Evolutionary conservation across 2,113 vertebrate genomes (phyloP).

Genomic region (Alligator mississippiensis): DNA sequence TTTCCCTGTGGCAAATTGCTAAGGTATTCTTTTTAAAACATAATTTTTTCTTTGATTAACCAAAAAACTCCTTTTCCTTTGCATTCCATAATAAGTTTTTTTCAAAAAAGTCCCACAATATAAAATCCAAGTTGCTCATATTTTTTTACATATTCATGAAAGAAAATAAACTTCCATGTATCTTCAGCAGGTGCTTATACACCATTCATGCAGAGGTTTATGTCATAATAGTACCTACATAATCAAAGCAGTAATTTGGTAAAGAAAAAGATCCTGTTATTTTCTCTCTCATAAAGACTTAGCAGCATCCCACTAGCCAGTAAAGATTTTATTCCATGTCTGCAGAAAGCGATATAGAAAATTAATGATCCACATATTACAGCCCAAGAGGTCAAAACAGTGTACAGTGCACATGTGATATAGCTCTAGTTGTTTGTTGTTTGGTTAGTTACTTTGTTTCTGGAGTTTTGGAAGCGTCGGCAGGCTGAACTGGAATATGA

Average conservation of each 20-base stretch:
- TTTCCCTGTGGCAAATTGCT: neutral
- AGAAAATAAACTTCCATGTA: neutral
- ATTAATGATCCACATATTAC: neutral
- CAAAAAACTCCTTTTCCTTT: neutral
- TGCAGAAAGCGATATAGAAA: neutral
- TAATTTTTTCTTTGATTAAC: neutral
- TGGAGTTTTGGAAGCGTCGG: slow-evolving; percentile 95
- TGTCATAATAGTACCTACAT: neutral
- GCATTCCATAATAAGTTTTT: neutral
- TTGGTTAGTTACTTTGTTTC: slow-evolving; percentile 87
- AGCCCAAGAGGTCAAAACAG: neutral
- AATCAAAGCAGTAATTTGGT: neutral
- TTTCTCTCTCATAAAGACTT: neutral
- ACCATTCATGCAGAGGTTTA: neutral
- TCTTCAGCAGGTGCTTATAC: neutral
- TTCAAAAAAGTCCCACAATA: neutral
- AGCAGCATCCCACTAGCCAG: neutral
- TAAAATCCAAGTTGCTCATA: neutral
- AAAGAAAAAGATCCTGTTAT: neutral
- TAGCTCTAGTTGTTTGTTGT: neutral
- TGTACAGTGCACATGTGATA: accelerated
- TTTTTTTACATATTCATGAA: neutral
- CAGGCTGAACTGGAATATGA: slow-evolving; percentile 92
- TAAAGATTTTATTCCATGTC: neutral
- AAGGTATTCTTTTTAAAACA: neutral